Evolutionary conservation across 2,888 invertebrate species (phyloP), one percentile per base, ranked within the genome.

Genomic region (Mythimna pallens): DNA sequence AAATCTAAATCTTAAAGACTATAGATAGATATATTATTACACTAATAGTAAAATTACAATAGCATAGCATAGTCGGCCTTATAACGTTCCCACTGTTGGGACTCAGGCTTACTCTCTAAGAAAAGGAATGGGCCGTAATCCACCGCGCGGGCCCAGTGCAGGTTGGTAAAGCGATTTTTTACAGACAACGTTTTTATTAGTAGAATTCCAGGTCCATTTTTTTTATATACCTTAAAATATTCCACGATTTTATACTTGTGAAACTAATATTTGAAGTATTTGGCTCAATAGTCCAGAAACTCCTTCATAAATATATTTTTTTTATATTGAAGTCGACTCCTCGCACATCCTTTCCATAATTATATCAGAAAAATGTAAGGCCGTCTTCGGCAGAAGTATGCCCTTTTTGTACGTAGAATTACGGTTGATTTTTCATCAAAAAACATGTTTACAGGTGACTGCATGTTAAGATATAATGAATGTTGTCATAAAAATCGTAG

Each of bases 281-380:
- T 20, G 5, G 47, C 4, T 47, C 17, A 17, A 52, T n/a, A 52
- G 10, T n/a, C 20, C 3, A 25, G 17, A 10, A 14, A 9, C 7
- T 36, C 5, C 4, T 8, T 25, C 3, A 36, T 20, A 36, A 22
- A 34, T 34, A 57, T 40, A 43, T 40, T 20, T 36, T n/a, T 17
- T 25, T 47, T 54, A 57, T 30, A 54, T 22, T 20, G 8, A 68
- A 73, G 67, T 59, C 88, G 69, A 80, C 89, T 89, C 88, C 40
- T 85, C 36, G 9, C 20, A 70, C 65, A 63, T 65, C 81, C 58
- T 73, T 74, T 84, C 71, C 83, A 84, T 88, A 87, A 85, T 84
- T 84, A 84, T 86, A 85, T 79, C 84, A 89, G 86, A 89, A 89
- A 88, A 89, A 87, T 88, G 80, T 83, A 84, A 86, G 77, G 75